Conservation (phyloP, 2,888 invertebrate species). For the Zygaena filipendulae region DNA sequence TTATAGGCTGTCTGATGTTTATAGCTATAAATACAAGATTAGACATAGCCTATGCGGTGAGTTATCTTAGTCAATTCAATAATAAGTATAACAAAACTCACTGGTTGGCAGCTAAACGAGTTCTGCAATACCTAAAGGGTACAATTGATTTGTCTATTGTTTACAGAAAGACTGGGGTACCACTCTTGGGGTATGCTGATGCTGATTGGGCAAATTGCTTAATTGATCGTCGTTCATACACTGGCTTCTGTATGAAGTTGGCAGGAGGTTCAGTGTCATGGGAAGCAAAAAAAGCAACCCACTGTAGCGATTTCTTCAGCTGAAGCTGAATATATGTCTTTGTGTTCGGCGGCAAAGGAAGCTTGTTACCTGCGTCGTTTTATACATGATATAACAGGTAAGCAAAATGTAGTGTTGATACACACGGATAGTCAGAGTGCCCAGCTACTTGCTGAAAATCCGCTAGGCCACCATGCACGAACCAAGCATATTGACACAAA, state of each 20-base stretch:
- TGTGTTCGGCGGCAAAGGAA: slow-evolving; percentile 13
- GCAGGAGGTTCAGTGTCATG: slow-evolving; percentile 12
- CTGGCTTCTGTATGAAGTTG: slow-evolving; percentile 15
- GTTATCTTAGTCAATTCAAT: slow-evolving; percentile 14
- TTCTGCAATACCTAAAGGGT: slow-evolving; percentile 14
- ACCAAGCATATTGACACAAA: too few relatives aligned
- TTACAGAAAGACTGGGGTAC: not conserved
- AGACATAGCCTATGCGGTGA: too few relatives aligned
- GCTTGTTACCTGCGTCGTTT: slow-evolving; percentile 7
- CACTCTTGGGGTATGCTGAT: slow-evolving; percentile 10
- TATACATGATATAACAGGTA: too few relatives aligned
- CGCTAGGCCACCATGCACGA: too few relatives aligned
- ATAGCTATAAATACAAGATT: too few relatives aligned
- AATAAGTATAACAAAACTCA: slow-evolving; percentile 12
- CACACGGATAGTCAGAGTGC: too few relatives aligned
- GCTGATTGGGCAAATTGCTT: slow-evolving; percentile 9
- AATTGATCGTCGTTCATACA: slow-evolving; percentile 14
- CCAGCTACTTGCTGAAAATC: too few relatives aligned
- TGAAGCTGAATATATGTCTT: slow-evolving; percentile 15
- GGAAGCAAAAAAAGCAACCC: slow-evolving; percentile 16
- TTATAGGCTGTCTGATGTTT: slow-evolving; percentile 16
- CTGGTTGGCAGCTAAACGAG: slow-evolving; percentile 14
- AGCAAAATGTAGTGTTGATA: too few relatives aligned
- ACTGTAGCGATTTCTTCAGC: slow-evolving; percentile 16
- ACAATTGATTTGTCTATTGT: slow-evolving; percentile 8